phyloP scores from a whole-genome alignment of 2,113 vertebrate species.

The Alaudala cheleensis region DNA sequence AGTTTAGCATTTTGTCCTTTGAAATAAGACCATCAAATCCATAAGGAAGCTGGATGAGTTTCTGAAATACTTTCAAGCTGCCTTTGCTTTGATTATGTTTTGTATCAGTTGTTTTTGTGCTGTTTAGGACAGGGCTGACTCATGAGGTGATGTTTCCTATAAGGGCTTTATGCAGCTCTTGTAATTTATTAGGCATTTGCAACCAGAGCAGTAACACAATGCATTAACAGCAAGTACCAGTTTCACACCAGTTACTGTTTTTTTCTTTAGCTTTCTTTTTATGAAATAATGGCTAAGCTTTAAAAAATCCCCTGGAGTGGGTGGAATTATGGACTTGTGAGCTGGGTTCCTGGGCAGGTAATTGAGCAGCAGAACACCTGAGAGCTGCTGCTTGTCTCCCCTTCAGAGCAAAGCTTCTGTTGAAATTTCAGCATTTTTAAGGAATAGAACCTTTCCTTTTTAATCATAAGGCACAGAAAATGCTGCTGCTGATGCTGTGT shows the following conservation, averaged over 20 bases:
- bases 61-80: slow-evolving; percentile 15
- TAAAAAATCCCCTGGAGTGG: not conserved
- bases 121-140: not conserved
- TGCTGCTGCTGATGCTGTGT: not conserved
- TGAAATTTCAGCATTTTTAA: not conserved
- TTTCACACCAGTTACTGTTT: not conserved
- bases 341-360: not conserved
- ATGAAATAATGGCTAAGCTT: not conserved
- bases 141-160: slow-evolving; percentile 18
- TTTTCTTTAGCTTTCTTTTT: not conserved
- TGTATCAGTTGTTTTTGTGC: not conserved
- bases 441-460: accelerated
- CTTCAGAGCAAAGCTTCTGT: not conserved
- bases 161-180: slow-evolving; percentile 26
- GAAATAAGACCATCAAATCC: not conserved
- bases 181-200: slow-evolving; percentile 40
- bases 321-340: not conserved
- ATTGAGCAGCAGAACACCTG: not conserved
- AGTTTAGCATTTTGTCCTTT: slow-evolving; percentile 15
- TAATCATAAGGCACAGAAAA: accelerated
- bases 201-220: slow-evolving; percentile 39
- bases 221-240: slow-evolving; percentile 30
- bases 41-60: not conserved
- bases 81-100: not conserved
- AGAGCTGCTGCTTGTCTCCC: not conserved